These are phyloP conservation scores for Merops nubicus DNA, from an alignment of 2,113 vertebrate genomes.

Conservation along the genomic window DNA sequence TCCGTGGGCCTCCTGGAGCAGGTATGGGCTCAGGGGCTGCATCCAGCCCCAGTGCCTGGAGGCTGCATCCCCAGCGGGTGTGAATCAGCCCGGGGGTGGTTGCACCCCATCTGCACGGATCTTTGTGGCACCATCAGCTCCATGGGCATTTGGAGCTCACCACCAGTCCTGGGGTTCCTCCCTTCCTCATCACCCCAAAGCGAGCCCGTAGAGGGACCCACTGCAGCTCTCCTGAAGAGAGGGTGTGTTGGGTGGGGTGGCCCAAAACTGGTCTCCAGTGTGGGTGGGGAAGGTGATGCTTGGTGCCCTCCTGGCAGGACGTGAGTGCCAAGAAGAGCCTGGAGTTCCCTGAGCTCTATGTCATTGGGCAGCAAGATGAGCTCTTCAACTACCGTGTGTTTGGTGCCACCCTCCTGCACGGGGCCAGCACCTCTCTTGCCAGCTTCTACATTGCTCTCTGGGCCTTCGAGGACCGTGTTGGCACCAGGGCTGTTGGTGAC, in stretches of 20 bases:
- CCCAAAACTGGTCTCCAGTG: not conserved
- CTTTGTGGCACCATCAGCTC: not conserved
- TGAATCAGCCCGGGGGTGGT: rapidly evolving
- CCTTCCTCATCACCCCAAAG: not conserved
- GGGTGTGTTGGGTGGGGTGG: not conserved
- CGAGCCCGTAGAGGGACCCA: not conserved
- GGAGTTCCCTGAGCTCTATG: conserved; percentile 82
- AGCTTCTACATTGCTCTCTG: conserved; percentile 84
- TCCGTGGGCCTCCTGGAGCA: conserved; percentile 87
- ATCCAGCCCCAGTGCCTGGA: not conserved
- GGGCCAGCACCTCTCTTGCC: conserved; percentile 78
- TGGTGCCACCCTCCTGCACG: conserved; percentile 74
- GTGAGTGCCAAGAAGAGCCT: conserved; percentile 82
- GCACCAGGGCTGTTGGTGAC: conserved; percentile 60
- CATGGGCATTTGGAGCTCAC: not conserved
- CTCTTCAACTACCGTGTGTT: conserved; percentile 83
- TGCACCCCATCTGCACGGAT: not conserved
- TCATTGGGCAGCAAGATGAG: conserved; percentile 75
- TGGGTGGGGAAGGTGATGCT: not conserved
- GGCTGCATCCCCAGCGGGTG: rapidly evolving
- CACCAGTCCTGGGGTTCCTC: not conserved
- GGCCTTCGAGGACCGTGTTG: conserved; percentile 61
- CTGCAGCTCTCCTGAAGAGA: not conserved
- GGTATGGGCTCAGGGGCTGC: conserved; percentile 71
- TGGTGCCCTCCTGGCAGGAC: conserved; percentile 69